phyloP scores from a whole-genome alignment of 2,888 invertebrate genomes.

The Andrena minutula region DNA sequence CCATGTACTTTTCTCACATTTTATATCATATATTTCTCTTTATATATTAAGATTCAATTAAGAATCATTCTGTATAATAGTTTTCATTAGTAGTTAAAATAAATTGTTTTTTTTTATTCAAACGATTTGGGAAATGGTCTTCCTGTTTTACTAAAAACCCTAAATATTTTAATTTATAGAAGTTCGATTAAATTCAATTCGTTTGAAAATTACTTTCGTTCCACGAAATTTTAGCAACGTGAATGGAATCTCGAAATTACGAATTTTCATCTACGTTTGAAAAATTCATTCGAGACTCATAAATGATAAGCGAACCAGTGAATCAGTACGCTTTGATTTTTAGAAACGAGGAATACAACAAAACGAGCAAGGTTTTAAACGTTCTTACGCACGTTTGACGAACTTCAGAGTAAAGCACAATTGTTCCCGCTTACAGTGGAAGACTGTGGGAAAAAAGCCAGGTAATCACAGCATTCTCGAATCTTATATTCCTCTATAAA shows the following conservation, averaged over 20 bases:
- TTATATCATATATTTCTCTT: no score
- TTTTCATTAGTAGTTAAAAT: no score
- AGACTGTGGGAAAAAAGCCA: slow-evolving; percentile 67
- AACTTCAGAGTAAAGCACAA: slow-evolving; percentile 36
- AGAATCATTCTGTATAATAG: no score
- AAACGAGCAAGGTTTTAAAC: slow-evolving; percentile 43
- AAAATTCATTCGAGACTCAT: no score
- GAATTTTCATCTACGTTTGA: neutral
- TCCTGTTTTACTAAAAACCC: no score
- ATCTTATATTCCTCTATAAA: neutral
- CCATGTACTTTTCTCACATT: no score
- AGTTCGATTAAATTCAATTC: neutral
- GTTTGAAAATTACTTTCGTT: neutral
- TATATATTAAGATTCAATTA: no score
- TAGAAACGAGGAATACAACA: slow-evolving; percentile 50
- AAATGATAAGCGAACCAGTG: neutral
- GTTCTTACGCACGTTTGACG: slow-evolving; percentile 41
- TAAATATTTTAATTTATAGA: no score
- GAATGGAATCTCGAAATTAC: neutral
- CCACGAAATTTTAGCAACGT: neutral
- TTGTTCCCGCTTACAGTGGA: slow-evolving; percentile 43
- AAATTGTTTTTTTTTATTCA: no score
- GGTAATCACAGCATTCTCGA: slow-evolving; percentile 55
- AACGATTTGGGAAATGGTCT: no score
- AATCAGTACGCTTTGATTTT: slow-evolving; percentile 54